Percentiles rank a stretch among this genome's conserved stretches.
phyloP scores from a whole-genome alignment of 2,888 invertebrate genomes.

The Hirtodrosophila confusa region DNA sequence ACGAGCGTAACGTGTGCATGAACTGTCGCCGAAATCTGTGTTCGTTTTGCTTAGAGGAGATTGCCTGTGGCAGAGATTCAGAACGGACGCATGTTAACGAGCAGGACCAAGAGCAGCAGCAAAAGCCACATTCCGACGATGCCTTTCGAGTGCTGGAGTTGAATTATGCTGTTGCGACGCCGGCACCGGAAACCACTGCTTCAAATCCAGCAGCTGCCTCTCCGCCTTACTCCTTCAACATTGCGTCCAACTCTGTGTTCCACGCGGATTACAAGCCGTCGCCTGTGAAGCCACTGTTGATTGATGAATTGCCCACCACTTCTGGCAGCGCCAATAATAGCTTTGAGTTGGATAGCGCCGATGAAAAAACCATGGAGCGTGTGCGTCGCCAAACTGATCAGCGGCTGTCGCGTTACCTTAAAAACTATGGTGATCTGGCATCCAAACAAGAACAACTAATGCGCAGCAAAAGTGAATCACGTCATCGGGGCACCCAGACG shows the following conservation, averaged over 20 bases:
- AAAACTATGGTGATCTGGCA: slow-evolving; percentile 82
- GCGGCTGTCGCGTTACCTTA: slow-evolving; percentile 78
- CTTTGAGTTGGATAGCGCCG: slow-evolving; percentile 67
- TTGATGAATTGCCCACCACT: slow-evolving; percentile 61
- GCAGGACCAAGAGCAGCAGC: slow-evolving; percentile 5
- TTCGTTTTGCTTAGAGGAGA: slow-evolving; percentile 79
- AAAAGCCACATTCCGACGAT: slow-evolving; percentile 19
- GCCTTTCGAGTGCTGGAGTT: slow-evolving; percentile 66
- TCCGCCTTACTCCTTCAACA: slow-evolving; percentile 75
- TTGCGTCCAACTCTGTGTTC: slow-evolving; percentile 80
- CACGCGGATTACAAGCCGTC: slow-evolving; percentile 70
- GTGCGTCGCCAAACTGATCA: slow-evolving; percentile 78
- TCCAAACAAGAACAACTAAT: slow-evolving; percentile 43
- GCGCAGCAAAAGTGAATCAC: slow-evolving; percentile 71
- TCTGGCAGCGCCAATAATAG: slow-evolving; percentile 60
- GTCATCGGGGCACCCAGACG: slow-evolving; percentile 81
- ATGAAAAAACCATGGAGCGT: slow-evolving; percentile 73
- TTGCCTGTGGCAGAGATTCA: slow-evolving; percentile 73
- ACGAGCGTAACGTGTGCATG: slow-evolving; percentile 81
- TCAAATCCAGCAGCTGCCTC: slow-evolving; percentile 24
- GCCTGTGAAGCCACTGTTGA: slow-evolving; percentile 47
- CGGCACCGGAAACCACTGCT: slow-evolving; percentile 33
- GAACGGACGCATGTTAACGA: slow-evolving; percentile 76
- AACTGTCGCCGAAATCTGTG: slow-evolving; percentile 80
- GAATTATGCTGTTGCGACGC: slow-evolving; percentile 43